A percentile compares a stretch with the other conserved stretches of the same genome.
Conservation (phyloP, 2,888 invertebrate genomes). For the Leptinotarsa haldemani region DNA sequence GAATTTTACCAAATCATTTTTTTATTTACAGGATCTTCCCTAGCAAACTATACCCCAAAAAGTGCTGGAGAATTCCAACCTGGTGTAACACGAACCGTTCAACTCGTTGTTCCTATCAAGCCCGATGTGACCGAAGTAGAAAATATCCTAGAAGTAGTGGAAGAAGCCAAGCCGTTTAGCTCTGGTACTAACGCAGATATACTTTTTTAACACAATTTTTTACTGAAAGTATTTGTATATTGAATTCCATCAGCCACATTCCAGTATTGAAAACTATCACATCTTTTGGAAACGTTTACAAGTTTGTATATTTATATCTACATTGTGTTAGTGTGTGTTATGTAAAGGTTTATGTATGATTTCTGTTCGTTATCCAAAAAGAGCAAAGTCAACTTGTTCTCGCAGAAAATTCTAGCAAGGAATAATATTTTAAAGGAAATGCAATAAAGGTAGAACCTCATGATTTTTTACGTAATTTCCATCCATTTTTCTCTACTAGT, state of each 20-base stretch:
- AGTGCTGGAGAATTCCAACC: slow-evolving; percentile 81
- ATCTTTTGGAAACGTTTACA: slow-evolving; percentile 45
- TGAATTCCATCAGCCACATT: slow-evolving; percentile 37
- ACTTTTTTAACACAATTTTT: slow-evolving; percentile 20
- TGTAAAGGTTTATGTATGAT: slow-evolving; percentile 20
- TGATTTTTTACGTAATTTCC: no score
- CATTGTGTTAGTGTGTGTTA: slow-evolving; percentile 25
- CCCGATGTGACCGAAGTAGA: slow-evolving; percentile 74
- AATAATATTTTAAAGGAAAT: not conserved
- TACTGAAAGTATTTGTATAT: slow-evolving; percentile 30
- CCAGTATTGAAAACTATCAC: slow-evolving; percentile 43
- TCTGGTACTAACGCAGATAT: slow-evolving; percentile 62
- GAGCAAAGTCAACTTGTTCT: no score
- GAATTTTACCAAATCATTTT: not conserved
- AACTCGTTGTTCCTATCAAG: slow-evolving; percentile 58
- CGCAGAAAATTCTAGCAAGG: not conserved
- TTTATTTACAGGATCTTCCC: slow-evolving; percentile 71
- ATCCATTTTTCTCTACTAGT: no score
- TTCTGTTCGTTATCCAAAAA: not conserved
- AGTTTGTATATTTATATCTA: slow-evolving; percentile 36
- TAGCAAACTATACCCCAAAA: slow-evolving; percentile 87
- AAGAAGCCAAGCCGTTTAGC: slow-evolving; percentile 61
- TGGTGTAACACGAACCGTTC: slow-evolving; percentile 77
- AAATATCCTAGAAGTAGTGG: slow-evolving; percentile 47
- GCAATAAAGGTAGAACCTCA: not conserved